Evolutionary conservation across 1,140 invertebrate genomes (phyloP), one percentile per base, ranked within the genome.

Genomic region (Epicauta chinensis): DNA sequence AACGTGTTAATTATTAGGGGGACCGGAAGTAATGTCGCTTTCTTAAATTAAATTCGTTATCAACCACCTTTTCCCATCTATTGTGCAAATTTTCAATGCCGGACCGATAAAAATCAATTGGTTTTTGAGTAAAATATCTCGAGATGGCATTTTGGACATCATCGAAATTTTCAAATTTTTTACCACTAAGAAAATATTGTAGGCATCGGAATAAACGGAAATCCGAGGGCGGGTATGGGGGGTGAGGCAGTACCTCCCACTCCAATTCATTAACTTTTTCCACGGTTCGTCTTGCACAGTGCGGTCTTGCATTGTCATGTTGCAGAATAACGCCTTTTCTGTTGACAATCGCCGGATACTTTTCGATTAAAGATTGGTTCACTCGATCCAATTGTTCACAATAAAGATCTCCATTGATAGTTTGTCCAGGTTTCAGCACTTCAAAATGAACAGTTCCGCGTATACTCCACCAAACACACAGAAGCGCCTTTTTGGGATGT

Each of bases 161-260:
- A 12, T 43, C 16, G 15, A 31, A 16, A 46, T 46, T 31, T 46
- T 32, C 30, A 46, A 44, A 44, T 29, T 2, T 30, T 32, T 32
- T 14, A 12, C 23, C 32, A 29, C 17, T 44, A 29, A 35, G 30
- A 16, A 32, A 46, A 15, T 66, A 58, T 51, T 57, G 42, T 42
- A 61, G 31, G 13, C 60, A 54, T 13, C 58, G 60, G 46, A 75
- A 75, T 36, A 76, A 60, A 53, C 69, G 60, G 53, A 67, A 75
- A 31, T 51, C 49, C 45, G 59, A 69, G 37, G 65, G 70, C 51
- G 57, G 68, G 61, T 72, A 75, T 43, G 68, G 68, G 63, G 68
- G 69, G 61, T 76, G 73, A 44, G 56, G 45, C 34, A 75, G 52
- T 56, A 70, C 63, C 41, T 73, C 64, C 71, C 65, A 75, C 39